A percentile compares a stretch with the other conserved stretches of the same genome.
Conservation (phyloP, 2,888 invertebrate genomes). For the Aleiodes testaceus region DNA sequence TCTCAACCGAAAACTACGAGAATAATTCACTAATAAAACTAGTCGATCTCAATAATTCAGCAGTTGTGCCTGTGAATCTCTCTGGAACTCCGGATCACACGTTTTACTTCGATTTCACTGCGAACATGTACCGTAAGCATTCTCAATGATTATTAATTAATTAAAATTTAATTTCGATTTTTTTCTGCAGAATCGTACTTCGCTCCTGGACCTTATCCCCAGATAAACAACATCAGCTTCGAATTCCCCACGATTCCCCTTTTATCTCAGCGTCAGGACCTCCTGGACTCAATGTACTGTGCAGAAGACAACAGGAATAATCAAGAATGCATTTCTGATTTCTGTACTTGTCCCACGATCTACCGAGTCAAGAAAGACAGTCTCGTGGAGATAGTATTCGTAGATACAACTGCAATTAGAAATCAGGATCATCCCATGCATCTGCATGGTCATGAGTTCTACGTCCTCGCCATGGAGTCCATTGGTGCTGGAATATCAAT, state of each 20-base stretch:
- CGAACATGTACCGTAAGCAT: slow-evolving; percentile 55
- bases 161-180: slow-evolving; percentile 12
- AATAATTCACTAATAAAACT: slow-evolving; percentile 56
- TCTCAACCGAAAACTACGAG: slow-evolving; percentile 50
- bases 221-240: slow-evolving; percentile 72
- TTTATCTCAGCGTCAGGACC: slow-evolving; percentile 67
- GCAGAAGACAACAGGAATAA: slow-evolving; percentile 52
- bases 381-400: slow-evolving; percentile 71
- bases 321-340: slow-evolving; percentile 64
- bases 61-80: slow-evolving; percentile 42
- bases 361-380: slow-evolving; percentile 61
- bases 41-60: slow-evolving; percentile 54
- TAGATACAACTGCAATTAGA: slow-evolving; percentile 67
- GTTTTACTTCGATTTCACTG: slow-evolving; percentile 58
- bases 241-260: slow-evolving; percentile 69
- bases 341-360: slow-evolving; percentile 70
- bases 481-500: slow-evolving; percentile 63
- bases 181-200: slow-evolving; percentile 50
- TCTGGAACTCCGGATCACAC: slow-evolving; percentile 55
- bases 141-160: background rate
- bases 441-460: slow-evolving; percentile 70
- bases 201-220: slow-evolving; percentile 63
- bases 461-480: slow-evolving; percentile 66
- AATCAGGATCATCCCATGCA: slow-evolving; percentile 71
- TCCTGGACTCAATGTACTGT: slow-evolving; percentile 61